Conservation (phyloP, 2,888 invertebrate species). For the Cephalotes varians region DNA sequence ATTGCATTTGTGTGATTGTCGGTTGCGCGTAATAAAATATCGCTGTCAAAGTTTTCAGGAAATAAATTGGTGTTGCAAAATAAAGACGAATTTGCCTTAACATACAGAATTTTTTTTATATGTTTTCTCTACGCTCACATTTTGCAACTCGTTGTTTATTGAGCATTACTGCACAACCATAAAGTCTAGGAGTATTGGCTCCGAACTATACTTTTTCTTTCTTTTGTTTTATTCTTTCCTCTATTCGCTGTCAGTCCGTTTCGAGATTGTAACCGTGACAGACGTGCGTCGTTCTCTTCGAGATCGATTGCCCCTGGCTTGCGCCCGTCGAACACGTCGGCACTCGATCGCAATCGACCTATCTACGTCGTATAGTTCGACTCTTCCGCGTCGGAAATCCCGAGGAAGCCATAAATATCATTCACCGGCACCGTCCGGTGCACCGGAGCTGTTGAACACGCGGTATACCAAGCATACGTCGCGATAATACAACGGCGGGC, state of each 20-base stretch:
- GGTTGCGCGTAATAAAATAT: conserved; percentile 29
- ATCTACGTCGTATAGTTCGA: neutral
- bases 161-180: neutral
- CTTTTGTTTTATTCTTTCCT: neutral
- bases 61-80: neutral
- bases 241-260: conserved; percentile 13
- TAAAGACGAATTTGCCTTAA: too few relatives aligned
- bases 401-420: conserved; percentile 48
- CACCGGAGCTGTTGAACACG: neutral
- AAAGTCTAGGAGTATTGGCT: neutral
- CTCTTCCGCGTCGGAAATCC: conserved; percentile 22
- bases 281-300: conserved; percentile 30
- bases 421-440: too few relatives aligned
- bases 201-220: neutral
- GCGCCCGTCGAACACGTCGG: conserved; percentile 13
- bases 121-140: too few relatives aligned
- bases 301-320: conserved; percentile 1
- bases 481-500: neutral
- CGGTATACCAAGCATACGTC: neutral
- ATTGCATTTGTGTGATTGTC: conserved; percentile 13
- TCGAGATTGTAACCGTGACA: neutral
- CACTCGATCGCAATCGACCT: conserved; percentile 12
- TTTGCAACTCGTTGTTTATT: neutral
- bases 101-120: neutral
- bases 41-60: conserved; percentile 21